These are phyloP conservation scores for Rhynchomys soricoides DNA, from an alignment of 2,113 vertebrate genomes.

Conservation along the genomic window DNA sequence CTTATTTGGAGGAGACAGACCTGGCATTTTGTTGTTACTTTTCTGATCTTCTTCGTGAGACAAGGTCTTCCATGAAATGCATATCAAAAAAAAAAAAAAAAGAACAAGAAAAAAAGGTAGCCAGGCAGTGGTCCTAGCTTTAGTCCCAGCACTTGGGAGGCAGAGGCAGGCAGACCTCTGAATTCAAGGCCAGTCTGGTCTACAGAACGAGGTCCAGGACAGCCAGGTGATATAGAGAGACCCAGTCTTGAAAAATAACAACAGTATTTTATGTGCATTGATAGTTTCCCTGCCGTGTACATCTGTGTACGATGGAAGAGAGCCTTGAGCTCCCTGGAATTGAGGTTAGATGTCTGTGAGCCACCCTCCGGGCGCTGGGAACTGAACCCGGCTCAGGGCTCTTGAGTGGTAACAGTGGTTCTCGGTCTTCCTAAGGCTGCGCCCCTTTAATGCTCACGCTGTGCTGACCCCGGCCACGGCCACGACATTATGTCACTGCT, in stretches of 20 bases:
- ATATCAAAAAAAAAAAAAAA: neutral
- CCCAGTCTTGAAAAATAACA: neutral
- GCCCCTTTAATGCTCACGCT: neutral
- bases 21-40: neutral
- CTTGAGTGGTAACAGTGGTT: neutral
- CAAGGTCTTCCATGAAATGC: neutral
- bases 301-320: neutral
- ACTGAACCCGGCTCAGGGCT: neutral
- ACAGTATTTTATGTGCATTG: neutral
- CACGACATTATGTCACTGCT: neutral
- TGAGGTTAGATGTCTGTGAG: neutral
- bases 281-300: neutral
- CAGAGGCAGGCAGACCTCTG: neutral
- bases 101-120: no score
- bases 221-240: neutral
- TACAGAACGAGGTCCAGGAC: neutral
- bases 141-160: neutral
- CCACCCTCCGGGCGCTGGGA: neutral
- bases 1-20: neutral
- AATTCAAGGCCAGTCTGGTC: neutral
- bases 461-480: neutral
- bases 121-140: no score
- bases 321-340: neutral
- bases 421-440: neutral
- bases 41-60: neutral